A percentile compares a stretch with the other conserved stretches of the same genome.
phyloP scores from a whole-genome alignment of 2,888 invertebrate species.

The Palloptera scutellata region DNA sequence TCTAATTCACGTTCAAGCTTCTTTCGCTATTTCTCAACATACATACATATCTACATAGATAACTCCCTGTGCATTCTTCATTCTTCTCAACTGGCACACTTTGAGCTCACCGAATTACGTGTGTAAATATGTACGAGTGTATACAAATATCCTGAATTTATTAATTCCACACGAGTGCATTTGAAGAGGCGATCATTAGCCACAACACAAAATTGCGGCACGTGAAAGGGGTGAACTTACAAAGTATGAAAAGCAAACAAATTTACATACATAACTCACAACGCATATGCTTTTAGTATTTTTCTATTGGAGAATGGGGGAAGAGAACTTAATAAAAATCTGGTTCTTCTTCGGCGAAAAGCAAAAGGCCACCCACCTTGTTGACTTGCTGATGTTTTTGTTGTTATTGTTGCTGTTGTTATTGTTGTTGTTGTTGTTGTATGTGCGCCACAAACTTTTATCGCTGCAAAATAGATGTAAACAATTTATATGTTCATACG shows the following conservation, averaged over 20 bases:
- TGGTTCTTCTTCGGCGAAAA: neutral
- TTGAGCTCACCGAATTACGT: neutral
- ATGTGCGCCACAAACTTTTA: too few relatives aligned
- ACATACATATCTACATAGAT: too few relatives aligned
- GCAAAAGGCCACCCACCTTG: constrained; percentile 3
- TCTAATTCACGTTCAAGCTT: too few relatives aligned
- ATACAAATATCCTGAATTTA: constrained; percentile 27
- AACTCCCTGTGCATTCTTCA: too few relatives aligned
- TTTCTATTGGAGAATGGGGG: neutral
- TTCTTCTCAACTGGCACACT: neutral
- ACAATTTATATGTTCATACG: neutral
- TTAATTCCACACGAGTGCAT: constrained; percentile 56
- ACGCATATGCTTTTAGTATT: neutral
- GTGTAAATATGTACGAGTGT: neutral
- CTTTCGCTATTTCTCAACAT: too few relatives aligned
- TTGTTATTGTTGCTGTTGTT: too few relatives aligned
- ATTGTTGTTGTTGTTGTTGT: neutral
- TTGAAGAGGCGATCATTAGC: constrained; percentile 60
- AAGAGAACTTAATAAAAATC: neutral
- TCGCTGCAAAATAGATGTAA: neutral
- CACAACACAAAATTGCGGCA: constrained; percentile 16
- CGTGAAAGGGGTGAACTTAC: constrained; percentile 16
- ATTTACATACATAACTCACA: neutral
- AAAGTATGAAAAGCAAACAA: neutral
- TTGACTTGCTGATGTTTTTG: neutral